Evolutionary conservation across 2,888 invertebrate species (phyloP), one percentile per base, ranked within the genome.

Genomic region (Julus scandinavius): DNA sequence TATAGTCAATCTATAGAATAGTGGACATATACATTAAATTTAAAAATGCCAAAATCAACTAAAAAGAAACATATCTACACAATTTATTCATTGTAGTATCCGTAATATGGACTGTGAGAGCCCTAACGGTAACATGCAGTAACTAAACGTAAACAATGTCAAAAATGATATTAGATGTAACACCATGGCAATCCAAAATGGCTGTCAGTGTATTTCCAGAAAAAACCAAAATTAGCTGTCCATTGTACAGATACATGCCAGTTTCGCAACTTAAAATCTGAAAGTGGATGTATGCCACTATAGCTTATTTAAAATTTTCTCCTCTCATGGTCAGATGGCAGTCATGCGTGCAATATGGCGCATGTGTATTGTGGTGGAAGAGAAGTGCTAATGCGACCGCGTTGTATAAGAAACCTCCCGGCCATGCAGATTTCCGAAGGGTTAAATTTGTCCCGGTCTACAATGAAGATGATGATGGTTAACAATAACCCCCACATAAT

Each of bases 391-490:
- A 72, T 72, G 58, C 6, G 54, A 54, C 54, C 54, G 11, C 15
- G 17, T 54, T 54, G 7, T 45, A 45, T 54, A 20, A 63, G 58
- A 63, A 63, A 63, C 58, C 58, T 63, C 58, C 58, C n/a, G 15
- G 17, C 58, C 58, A 63, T n/a, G 63, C 63, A 72, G 17, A 72
- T 72, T 72, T 72, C 63, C 63, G 63, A 72, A 72, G 63, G 63
- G 63, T 72, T 72, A 72, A 72, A 20, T 72, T 72, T 20, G 20
- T 45, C 20, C 63, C 63, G 3, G 63, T 20, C 63, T 20, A 72
- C 63, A 7, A n/a, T 20, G 20, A 72, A 72, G 63, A 72, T 72
- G 63, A 72, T 72, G 63, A 72, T 72, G 63, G 20, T 72, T 72
- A 72, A 72, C 63, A 72, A 72, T 72, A 72, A 72, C 20, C 20